Conservation (phyloP, 2,113 vertebrate species). For the Cryptotis parvus region DNA sequence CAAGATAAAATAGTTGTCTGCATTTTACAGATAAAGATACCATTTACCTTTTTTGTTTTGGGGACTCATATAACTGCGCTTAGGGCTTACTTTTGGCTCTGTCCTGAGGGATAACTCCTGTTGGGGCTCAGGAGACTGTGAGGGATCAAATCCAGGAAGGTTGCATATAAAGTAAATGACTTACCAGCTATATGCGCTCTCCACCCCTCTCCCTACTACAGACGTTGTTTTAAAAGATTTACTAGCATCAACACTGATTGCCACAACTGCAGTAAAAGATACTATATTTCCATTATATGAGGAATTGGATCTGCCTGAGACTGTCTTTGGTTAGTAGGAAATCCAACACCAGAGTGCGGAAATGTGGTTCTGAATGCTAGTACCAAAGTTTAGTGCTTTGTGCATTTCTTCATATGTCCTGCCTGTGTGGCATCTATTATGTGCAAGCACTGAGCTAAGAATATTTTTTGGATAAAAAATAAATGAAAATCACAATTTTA, state of each 20-base stretch:
- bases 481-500: background rate
- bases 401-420: background rate
- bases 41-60: no score
- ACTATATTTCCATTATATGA: background rate
- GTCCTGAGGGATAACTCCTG: no score
- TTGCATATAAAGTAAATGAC: no score
- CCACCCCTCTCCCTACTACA: background rate
- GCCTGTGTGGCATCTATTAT: background rate
- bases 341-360: background rate
- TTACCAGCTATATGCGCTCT: no score
- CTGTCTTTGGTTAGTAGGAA: background rate
- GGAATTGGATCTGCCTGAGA: background rate
- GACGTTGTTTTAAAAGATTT: background rate
- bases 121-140: no score
- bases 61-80: no score
- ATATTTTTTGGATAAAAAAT: background rate
- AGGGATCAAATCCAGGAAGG: no score
- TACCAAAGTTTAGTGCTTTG: background rate
- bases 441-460: background rate
- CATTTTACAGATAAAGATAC: background rate
- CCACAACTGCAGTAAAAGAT: background rate
- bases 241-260: background rate
- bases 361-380: background rate
- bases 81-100: no score
- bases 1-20: slow-evolving; percentile 13